A percentile compares a stretch with the other conserved stretches of the same genome.
These are phyloP conservation scores for Hystrix brachyura DNA, from an alignment of 2,113 vertebrate genomes.

Conservation along the genomic window DNA sequence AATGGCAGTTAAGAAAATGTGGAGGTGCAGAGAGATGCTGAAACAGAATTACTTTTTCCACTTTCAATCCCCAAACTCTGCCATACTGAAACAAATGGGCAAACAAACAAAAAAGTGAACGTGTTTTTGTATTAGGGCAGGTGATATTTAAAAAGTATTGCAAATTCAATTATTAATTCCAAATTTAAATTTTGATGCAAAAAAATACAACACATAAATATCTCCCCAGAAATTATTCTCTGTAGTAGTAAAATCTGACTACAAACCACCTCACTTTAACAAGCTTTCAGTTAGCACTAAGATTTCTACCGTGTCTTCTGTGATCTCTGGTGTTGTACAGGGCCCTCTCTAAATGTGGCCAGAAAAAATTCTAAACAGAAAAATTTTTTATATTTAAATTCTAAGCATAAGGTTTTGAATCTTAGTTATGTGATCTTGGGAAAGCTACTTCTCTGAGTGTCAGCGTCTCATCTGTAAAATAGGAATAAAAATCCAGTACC, in stretches of 20 bases:
- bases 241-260: slow-evolving; percentile 52
- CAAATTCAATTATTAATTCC: slow-evolving; percentile 63
- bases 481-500: neutral
- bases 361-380: neutral
- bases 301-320: neutral
- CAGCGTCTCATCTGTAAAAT: neutral
- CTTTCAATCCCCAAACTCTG: slow-evolving; percentile 54
- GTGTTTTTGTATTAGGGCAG: slow-evolving; percentile 41
- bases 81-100: neutral
- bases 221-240: slow-evolving; percentile 35
- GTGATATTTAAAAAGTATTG: slow-evolving; percentile 59
- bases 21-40: neutral
- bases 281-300: neutral
- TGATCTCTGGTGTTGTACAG: neutral
- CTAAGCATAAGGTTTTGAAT: neutral
- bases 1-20: slow-evolving; percentile 5
- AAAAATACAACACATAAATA: slow-evolving; percentile 12
- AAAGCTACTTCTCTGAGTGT: neutral
- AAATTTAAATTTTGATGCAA: slow-evolving; percentile 58
- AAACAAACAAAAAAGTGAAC: neutral
- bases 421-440: slow-evolving; percentile 16
- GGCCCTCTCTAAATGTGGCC: neutral
- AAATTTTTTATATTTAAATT: neutral
- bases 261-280: neutral
- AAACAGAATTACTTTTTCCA: slow-evolving; percentile 68